Conservation (phyloP, 2,797 vertebrate genomes). For the Astyanax mexicanus region DNA sequence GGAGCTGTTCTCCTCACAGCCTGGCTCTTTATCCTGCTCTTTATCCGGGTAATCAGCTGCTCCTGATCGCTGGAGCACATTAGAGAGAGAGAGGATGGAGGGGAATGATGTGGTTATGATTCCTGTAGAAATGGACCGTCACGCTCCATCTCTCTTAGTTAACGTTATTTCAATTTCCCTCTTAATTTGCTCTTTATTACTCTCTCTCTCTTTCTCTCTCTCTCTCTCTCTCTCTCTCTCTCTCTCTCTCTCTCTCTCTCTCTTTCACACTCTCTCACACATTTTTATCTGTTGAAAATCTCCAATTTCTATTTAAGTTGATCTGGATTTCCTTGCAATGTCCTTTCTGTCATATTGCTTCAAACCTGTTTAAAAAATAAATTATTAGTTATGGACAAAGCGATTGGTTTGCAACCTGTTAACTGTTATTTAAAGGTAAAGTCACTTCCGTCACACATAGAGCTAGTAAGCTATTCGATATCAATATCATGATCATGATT, state of each 20-base stretch:
- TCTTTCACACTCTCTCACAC: constrained; percentile 20
- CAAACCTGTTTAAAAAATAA: neutral
- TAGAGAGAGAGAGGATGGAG: neutral
- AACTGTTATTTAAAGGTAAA: too few species aligned
- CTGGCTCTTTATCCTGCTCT: too few species aligned
- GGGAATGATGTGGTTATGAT: neutral
- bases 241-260: constrained; percentile 48
- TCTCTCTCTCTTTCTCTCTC: constrained; percentile 20
- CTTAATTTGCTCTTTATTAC: neutral
- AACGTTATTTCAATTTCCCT: too few species aligned
- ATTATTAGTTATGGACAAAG: too few species aligned
- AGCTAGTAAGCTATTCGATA: too few species aligned
- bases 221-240: constrained; percentile 44
- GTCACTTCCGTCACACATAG: too few species aligned
- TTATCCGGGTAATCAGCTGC: neutral
- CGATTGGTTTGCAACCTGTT: too few species aligned
- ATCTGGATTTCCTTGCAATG: neutral
- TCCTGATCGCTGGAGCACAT: neutral
- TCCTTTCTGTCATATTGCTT: neutral
- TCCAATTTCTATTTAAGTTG: neutral
- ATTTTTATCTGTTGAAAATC: neutral
- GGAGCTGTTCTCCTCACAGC: neutral
- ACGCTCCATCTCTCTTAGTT: neutral
- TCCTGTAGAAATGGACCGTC: neutral
- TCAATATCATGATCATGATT: too few species aligned